phyloP scores from a whole-genome alignment of 2,888 invertebrate species.

The Nomada hirtipes region DNA sequence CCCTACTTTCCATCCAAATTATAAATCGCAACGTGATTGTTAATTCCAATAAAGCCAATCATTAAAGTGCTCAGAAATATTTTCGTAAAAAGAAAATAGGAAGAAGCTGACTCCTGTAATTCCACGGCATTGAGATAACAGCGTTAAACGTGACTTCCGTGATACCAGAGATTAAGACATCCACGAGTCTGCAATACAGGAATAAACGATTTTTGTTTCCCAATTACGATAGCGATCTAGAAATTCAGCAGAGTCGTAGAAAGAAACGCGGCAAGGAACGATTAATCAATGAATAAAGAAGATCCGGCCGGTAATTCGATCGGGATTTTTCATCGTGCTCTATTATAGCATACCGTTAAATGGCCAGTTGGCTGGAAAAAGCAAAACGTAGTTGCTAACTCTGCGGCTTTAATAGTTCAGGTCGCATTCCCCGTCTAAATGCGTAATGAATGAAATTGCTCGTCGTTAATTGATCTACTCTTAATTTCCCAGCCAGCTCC shows the following conservation, averaged over 20 bases:
- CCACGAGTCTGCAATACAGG: constrained; percentile 6
- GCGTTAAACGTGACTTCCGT: constrained; percentile 10
- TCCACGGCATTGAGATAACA: not conserved
- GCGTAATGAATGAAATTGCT: constrained; percentile 58
- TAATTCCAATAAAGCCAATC: too few species aligned
- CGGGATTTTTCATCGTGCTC: constrained; percentile 47
- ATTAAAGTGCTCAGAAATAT: too few species aligned
- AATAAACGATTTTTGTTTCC: constrained; percentile 1
- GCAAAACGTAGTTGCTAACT: constrained; percentile 21
- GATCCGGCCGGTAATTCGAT: constrained; percentile 33
- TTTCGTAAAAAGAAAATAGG: too few species aligned
- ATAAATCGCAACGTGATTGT: too few species aligned
- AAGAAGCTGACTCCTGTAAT: not conserved
- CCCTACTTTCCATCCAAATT: too few species aligned
- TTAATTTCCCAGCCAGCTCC: constrained; percentile 31
- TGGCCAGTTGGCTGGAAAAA: constrained; percentile 10
- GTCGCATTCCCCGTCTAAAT: constrained; percentile 49
- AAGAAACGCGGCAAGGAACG: constrained; percentile 14
- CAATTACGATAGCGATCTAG: not conserved
- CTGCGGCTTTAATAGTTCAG: constrained; percentile 50
- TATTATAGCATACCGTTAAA: constrained; percentile 38
- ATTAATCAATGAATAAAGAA: constrained; percentile 48
- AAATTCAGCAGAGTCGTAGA: constrained; percentile 3
- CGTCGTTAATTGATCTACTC: constrained; percentile 55
- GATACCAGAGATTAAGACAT: constrained; percentile 25